Conservation (phyloP, 2,113 vertebrate genomes). For the Puntigrus tetrazona region DNA sequence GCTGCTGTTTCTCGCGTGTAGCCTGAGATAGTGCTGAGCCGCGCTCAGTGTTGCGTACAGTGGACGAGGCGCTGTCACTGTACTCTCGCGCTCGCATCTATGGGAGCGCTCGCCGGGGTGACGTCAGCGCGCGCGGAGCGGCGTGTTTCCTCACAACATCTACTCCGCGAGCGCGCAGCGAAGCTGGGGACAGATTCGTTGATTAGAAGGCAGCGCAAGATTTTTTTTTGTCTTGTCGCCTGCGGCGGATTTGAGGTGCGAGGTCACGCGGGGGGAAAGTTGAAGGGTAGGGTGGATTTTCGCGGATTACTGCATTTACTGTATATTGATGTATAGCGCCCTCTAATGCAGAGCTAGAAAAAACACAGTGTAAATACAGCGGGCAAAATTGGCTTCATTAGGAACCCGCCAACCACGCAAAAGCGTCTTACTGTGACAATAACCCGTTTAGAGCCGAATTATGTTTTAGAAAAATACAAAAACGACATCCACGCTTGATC, state of each 20-base stretch:
- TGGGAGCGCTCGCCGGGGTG: constrained; percentile 47
- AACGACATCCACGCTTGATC: not conserved
- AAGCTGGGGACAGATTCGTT: not conserved
- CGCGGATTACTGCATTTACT: not conserved
- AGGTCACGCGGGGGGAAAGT: constrained; percentile 36
- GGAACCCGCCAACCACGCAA: not conserved
- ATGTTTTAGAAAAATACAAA: not conserved
- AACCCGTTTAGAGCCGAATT: not conserved
- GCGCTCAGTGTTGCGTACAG: constrained; percentile 45
- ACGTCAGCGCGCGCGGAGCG: constrained; percentile 65
- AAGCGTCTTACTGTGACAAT: not conserved
- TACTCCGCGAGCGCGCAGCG: not conserved
- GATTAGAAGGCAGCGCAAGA: not conserved
- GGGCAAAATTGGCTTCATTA: not conserved
- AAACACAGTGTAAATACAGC: constrained; percentile 20
- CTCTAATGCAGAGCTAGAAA: constrained; percentile 65
- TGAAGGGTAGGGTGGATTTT: constrained; percentile 38
- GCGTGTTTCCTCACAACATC: constrained; percentile 39
- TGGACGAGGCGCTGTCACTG: constrained; percentile 62
- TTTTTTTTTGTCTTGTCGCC: not conserved
- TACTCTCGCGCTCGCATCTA: constrained; percentile 26
- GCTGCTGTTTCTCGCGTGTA: constrained; percentile 57
- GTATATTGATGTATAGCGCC: constrained; percentile 61
- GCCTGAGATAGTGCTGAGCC: constrained; percentile 30
- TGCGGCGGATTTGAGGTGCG: not conserved